Base-by-base conservation (phyloP, 2,113 vertebrate genomes). In the Pelecanus crispus region DNA sequence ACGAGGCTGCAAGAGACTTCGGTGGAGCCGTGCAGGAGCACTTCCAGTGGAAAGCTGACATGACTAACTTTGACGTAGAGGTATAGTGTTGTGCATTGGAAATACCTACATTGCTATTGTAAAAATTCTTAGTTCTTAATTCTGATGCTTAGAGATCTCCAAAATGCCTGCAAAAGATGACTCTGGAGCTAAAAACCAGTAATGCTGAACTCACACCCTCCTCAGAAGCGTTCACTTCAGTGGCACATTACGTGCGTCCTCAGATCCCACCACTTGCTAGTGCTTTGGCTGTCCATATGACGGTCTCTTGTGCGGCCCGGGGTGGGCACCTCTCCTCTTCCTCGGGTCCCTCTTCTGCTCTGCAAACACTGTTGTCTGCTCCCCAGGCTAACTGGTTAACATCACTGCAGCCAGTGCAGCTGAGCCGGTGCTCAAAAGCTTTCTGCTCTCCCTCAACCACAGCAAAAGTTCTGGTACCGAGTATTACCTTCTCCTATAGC, bases 1-100 rank as follows among this genome's bases (percentile, higher is more conserved):
- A 99, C 13, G 99, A 99, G 80, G 99, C 99, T 2, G 99, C 99
- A 0, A 98, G 99, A 87, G 99, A 99, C 96, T 99, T 99, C 84
- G 99, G 99, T 1, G 99, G 99, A 32, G 99, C 99, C 1, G 98
- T 99, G 58, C 99, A 99, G 75, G 99, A 99, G 50, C 97, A 98
- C 85, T 99, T 99, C 96, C 98, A 98, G 93, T 99, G 99, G 99
- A 99, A 99, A 93, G 99, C 99, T 42, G 99, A 99, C 85, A 99
- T 99, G 99, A 99, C 99, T 8, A 99, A 98, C 96, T 99, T 99
- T 92, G 99, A 99, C 91, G 98, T 99, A 14, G 99, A 99, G 99
- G 99, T 99, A 98, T 1, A 10, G 80, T 59, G 40, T 1, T 6
- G 9, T 79, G 28, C 67, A 40, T 59, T 79, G 55, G 19, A 61